Base-by-base conservation (phyloP, 2,888 invertebrate genomes). In the Pristionchus arcanus region DNA sequence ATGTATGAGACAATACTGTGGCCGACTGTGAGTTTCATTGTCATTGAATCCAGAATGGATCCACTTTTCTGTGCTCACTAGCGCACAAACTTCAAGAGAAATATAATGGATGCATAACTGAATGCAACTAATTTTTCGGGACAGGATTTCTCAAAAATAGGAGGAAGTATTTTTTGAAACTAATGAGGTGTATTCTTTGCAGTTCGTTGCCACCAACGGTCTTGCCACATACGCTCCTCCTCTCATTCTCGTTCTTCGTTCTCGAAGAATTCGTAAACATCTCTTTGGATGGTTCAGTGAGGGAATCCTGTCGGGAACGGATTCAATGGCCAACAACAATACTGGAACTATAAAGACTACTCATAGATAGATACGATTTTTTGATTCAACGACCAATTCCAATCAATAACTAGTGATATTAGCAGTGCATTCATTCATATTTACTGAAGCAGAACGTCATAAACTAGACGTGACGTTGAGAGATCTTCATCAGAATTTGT, bases 171-270 rank as follows among this genome's bases (percentile, higher is more conserved):
- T 66, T 25, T 25, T 28, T 3, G 66, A 66, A 11, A n/a, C 28
- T n/a, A 66, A 66, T 7, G 11, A 66, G n/a, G n/a, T 21, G 4
- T 63, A 63, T 63, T 66, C 1, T 5, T 66, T 71, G 21, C 34
- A 71, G 68, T 71, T 71, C 34, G 68, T 71, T 5, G 68, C 68
- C 13, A 71, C 68, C 16, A 71, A 71, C 31, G 68, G 68, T 71
- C 68, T 71, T 16, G 68, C 68, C 13, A 71, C 68, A 16, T 71
- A 71, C 34, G 9, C 68, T 34, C 68, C 68, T 71, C 68, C 68
- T 21, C 68, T 71, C 31, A 71, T 71, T 71, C 68, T 71, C 68
- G 68, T 71, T 11, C 31, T 31, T 34, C 68, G 68, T 16, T 71
- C 68, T 31, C 68, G 68, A 4, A 1, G 68, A 71, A 21, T 71